Percentiles rank a stretch among this genome's conserved stretches.
Evolutionary conservation across 2,113 vertebrate species (phyloP).

Genomic region (Poicephalus meyeri): DNA sequence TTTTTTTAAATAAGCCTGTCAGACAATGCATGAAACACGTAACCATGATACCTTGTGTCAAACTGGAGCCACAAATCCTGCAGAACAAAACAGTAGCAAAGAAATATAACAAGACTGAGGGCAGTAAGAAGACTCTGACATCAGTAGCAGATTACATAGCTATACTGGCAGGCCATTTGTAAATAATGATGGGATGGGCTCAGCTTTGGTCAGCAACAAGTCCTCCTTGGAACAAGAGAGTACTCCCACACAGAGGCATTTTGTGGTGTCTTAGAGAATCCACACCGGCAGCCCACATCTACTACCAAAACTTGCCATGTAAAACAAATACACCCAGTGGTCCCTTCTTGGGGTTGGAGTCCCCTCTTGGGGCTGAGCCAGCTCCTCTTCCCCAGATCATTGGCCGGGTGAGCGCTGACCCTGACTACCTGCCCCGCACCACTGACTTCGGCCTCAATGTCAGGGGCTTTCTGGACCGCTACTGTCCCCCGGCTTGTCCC

Average conservation of each 20-base stretch:
- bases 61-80: neutral
- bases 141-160: neutral
- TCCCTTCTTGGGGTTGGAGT: neutral
- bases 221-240: neutral
- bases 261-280: neutral
- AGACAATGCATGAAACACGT: neutral
- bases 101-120: neutral
- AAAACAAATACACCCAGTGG: too few relatives aligned
- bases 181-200: neutral
- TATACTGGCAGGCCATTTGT: neutral
- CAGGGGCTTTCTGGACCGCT: slow-evolving; percentile 91
- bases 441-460: slow-evolving; percentile 94
- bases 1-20: slow-evolving; percentile 10
- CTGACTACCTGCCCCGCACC: slow-evolving; percentile 93
- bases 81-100: neutral
- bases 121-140: neutral
- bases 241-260: neutral
- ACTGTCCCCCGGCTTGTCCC: slow-evolving; percentile 87
- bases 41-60: neutral
- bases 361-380: neutral
- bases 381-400: slow-evolving; percentile 80
- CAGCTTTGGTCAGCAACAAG: neutral
- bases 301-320: neutral
- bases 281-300: neutral
- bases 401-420: slow-evolving; percentile 94